phyloP scores from a whole-genome alignment of 2,797 vertebrate species.

The Tenualosa thibaudeaui region DNA sequence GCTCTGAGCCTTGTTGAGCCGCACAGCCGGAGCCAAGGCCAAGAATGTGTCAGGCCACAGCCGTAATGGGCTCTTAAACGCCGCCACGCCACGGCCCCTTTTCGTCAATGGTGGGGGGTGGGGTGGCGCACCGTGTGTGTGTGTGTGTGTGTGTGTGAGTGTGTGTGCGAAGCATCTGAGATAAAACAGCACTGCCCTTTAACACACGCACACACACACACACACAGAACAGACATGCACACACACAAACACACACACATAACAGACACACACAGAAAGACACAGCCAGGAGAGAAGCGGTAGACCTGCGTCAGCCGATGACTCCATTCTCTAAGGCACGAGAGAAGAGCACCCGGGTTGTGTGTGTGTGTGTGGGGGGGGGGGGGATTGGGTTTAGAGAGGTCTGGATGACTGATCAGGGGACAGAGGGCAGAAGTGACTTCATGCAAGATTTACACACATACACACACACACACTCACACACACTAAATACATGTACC shows the following conservation, averaged over 20 bases:
- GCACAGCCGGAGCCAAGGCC: constrained; percentile 19
- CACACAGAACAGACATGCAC: background rate
- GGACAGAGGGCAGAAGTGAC: no score
- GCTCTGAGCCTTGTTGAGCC: background rate
- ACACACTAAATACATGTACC: background rate
- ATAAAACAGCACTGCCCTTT: background rate
- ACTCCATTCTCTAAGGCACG: no score
- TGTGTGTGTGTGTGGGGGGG: no score
- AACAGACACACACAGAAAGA: background rate
- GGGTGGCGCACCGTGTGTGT: no score
- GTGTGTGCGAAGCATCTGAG: no score
- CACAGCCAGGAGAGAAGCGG: background rate
- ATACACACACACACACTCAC: no score
- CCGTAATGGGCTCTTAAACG: constrained; percentile 30
- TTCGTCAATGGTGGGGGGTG: background rate
- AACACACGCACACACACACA: background rate
- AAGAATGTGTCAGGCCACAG: constrained; percentile 29
- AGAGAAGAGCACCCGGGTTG: no score
- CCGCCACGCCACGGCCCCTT: background rate
- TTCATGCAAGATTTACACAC: no score
- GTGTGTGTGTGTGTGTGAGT: no score
- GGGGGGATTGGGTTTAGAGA: no score
- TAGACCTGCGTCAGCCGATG: no score
- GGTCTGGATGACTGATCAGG: no score
- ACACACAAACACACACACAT: background rate